Conservation (phyloP, 2,113 vertebrate species). For the Colossoma macropomum region DNA sequence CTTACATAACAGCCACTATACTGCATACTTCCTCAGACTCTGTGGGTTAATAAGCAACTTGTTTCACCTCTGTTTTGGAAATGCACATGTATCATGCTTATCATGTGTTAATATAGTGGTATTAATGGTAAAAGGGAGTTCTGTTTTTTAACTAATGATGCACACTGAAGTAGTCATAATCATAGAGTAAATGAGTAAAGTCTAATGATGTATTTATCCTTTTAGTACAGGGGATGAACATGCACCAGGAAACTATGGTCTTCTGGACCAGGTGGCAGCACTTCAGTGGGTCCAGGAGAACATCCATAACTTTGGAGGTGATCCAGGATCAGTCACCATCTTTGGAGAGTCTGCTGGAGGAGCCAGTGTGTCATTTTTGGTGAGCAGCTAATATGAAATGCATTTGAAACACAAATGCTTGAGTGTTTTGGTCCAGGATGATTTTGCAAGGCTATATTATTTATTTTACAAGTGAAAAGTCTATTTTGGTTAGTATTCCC, state of each 20-base stretch:
- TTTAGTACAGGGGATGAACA: slow-evolving; percentile 85
- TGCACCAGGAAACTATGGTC: slow-evolving; percentile 84
- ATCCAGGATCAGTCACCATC: slow-evolving; percentile 85
- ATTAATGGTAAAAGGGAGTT: background rate
- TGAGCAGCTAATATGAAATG: slow-evolving; percentile 55
- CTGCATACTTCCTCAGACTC: background rate
- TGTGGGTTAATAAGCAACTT: background rate
- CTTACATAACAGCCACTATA: background rate
- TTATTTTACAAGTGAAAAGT: background rate
- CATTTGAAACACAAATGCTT: background rate
- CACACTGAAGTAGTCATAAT: background rate
- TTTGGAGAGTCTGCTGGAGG: slow-evolving; percentile 89
- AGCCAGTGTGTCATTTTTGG: slow-evolving; percentile 81
- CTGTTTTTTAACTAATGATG: background rate
- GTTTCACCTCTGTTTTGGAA: background rate
- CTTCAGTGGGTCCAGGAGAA: slow-evolving; percentile 88
- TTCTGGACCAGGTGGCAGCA: slow-evolving; percentile 87
- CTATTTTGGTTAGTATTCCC: background rate
- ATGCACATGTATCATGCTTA: background rate
- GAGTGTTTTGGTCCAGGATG: background rate
- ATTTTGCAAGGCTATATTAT: background rate
- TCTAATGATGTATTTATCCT: background rate
- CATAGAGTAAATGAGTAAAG: background rate
- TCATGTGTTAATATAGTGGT: background rate
- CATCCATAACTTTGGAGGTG: slow-evolving; percentile 86